These are phyloP conservation scores for Parasteatoda tepidariorum DNA, from an alignment of 1,140 invertebrate species.

Conservation along the genomic window DNA sequence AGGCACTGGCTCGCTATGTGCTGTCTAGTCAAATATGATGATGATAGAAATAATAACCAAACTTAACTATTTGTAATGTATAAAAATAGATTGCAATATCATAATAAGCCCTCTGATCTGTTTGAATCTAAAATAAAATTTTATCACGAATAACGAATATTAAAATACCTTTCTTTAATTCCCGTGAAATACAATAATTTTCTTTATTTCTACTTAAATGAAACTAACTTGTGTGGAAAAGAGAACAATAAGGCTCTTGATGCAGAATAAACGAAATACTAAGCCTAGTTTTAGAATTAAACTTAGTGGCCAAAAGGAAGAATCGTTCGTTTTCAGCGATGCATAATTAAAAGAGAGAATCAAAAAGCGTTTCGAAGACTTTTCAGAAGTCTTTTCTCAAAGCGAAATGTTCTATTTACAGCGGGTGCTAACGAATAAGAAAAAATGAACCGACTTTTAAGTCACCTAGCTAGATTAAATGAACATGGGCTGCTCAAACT, in stretches of 20 bases:
- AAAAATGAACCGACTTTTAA: slow-evolving; percentile 46
- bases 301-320: neutral
- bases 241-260: neutral
- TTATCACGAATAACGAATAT: neutral
- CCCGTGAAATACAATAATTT: neutral
- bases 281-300: neutral
- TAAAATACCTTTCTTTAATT: neutral
- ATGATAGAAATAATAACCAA: too few relatives aligned
- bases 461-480: slow-evolving; percentile 47
- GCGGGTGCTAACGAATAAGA: slow-evolving; percentile 14
- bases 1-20: too few relatives aligned
- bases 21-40: too few relatives aligned
- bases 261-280: neutral
- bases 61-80: too few relatives aligned
- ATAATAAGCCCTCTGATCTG: too few relatives aligned
- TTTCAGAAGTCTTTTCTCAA: neutral
- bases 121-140: neutral
- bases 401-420: too few relatives aligned
- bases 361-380: slow-evolving; percentile 43
- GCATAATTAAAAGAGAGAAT: slow-evolving; percentile 53
- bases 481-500: slow-evolving; percentile 19
- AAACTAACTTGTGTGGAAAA: neutral
- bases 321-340: slow-evolving; percentile 10
- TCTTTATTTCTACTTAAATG: neutral
- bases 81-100: too few relatives aligned